Conservation (phyloP, 2,797 vertebrate species). For the Thalassophryne amazonica region DNA sequence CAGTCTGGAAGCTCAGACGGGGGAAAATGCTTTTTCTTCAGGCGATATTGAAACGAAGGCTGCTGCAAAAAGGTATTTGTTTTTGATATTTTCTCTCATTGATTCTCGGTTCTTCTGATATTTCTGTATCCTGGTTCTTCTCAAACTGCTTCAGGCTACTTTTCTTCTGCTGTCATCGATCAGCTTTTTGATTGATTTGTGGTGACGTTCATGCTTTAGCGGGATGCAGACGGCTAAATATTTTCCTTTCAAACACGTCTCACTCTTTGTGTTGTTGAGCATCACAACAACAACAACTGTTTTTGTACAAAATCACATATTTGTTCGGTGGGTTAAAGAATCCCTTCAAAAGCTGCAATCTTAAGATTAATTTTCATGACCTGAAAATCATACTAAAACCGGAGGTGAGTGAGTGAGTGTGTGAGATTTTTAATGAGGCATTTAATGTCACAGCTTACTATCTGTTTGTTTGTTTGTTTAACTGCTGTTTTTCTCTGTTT, state of each 20-base stretch:
- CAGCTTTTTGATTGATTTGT: neutral
- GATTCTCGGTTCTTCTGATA: neutral
- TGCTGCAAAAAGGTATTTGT: slow-evolving; percentile 75
- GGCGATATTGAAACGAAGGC: slow-evolving; percentile 75
- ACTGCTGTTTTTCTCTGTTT: too few relatives aligned
- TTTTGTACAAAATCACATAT: too few relatives aligned
- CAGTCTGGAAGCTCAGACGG: slow-evolving; percentile 34
- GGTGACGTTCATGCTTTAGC: neutral
- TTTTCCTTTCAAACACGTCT: neutral
- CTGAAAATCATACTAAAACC: too few relatives aligned
- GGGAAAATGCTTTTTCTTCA: slow-evolving; percentile 80
- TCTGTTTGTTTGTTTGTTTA: too few relatives aligned
- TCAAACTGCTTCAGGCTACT: neutral
- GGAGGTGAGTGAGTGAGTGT: too few relatives aligned
- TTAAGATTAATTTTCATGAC: too few relatives aligned
- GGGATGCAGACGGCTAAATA: neutral
- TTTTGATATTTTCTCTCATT: neutral
- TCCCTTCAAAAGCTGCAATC: too few relatives aligned
- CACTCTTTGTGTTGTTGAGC: neutral
- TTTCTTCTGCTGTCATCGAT: slow-evolving; percentile 1
- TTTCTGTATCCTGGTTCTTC: neutral
- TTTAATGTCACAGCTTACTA: too few relatives aligned
- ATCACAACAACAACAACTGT: too few relatives aligned
- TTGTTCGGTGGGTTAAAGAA: too few relatives aligned
- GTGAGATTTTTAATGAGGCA: too few relatives aligned